Evolutionary conservation across 2,797 vertebrate species (phyloP), one percentile per base, ranked within the genome.

Genomic region (Pempheris klunzingeri): DNA sequence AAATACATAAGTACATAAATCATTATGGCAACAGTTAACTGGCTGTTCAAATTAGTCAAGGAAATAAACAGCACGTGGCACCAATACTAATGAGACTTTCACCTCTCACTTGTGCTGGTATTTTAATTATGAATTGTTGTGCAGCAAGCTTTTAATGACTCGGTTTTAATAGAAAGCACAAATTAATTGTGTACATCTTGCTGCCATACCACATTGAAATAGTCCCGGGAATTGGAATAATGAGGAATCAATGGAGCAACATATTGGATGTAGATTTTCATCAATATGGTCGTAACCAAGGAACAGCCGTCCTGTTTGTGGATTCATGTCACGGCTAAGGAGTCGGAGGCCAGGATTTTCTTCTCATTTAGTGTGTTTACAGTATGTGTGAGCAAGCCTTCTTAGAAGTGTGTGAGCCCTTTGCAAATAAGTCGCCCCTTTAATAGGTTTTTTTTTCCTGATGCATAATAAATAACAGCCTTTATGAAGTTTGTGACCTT

Each of bases 241-340:
- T 90, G 89, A 92, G 92, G 86, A 94, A 93, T 94, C 94, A 95
- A 94, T 93, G 90, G 85, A 92, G 93, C 93, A 93, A 92, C 92
- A 93, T 94, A 95, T 95, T 93, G 90, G 89, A 88, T 91, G 82
- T 86, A 91, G 89, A 93, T 91, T 89, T 92, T 93, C 87, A 90
- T 93, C 89, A 90, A 90, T 91, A 87, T 71, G 76, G 74, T 47
- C 72, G 77, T 65, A 82, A 90, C 74, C 41, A 68, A 74, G 62
- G 50, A 73, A 60, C 55, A 52, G 67, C 34, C 44, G 64, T 28
- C 39, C 52, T 65, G 75, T 59, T 88, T 88, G 74, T 72, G 67
- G 50, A 89, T 82, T 86, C 81, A 46, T 53, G 39, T 72, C 84
- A 78, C 24, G 65, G 70, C 20, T 36, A 24, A 71, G 49, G 41